Percentiles rank a stretch among this genome's conserved stretches.
Conservation (phyloP, 2,888 invertebrate genomes). For the Melitaea athalia region DNA sequence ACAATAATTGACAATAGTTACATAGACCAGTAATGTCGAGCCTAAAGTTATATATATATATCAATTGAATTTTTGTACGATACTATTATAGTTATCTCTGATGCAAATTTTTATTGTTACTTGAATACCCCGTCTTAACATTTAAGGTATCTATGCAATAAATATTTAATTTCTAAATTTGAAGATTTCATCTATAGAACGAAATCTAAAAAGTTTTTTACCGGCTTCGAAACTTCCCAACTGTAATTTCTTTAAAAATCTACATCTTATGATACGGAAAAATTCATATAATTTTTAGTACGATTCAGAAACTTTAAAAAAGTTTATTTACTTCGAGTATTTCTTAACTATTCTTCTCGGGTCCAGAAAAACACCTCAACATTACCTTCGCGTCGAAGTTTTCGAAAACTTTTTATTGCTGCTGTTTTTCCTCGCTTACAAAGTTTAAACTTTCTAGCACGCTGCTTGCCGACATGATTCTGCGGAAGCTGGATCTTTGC, state of each 20-base stretch:
- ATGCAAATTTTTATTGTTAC: too few species aligned
- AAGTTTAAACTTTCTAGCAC: conserved; percentile 33
- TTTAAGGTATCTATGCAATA: too few species aligned
- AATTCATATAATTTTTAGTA: not conserved
- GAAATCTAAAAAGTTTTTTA: too few species aligned
- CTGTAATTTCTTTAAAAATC: not conserved
- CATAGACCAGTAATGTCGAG: too few species aligned
- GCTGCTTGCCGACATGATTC: conserved; percentile 35
- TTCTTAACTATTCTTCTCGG: conserved; percentile 1
- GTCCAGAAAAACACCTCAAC: conserved; percentile 13
- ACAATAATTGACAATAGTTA: too few species aligned
- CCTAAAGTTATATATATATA: too few species aligned
- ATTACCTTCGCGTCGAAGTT: conserved; percentile 28
- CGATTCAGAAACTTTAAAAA: not conserved
- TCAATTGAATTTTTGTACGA: too few species aligned
- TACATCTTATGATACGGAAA: not conserved
- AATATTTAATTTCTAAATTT: too few species aligned
- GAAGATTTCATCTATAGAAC: too few species aligned
- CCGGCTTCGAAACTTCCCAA: not conserved
- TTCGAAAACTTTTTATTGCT: conserved; percentile 36
- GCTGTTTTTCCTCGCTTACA: conserved; percentile 37
- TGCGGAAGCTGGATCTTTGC: conserved; percentile 54
- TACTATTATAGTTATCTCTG: too few species aligned
- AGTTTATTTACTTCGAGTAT: conserved; percentile 4
- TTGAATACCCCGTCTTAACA: too few species aligned